These are phyloP conservation scores for Arion vulgaris DNA, from an alignment of 1,140 invertebrate genomes.

Conservation along the genomic window DNA sequence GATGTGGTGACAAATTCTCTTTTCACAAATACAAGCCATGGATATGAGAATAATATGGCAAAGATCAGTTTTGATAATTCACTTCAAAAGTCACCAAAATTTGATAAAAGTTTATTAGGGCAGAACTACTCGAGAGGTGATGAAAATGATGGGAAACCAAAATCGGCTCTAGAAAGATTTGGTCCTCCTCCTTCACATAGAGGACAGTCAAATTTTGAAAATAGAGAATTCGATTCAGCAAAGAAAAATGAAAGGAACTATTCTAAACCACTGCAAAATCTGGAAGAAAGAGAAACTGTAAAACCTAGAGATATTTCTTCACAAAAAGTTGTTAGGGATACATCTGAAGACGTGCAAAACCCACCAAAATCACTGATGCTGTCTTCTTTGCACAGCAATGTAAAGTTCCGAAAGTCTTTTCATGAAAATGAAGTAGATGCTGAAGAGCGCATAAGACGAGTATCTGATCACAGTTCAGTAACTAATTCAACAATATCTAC, in stretches of 20 bases:
- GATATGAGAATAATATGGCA: constrained; percentile 14
- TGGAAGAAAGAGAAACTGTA: neutral
- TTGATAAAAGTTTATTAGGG: constrained; percentile 1
- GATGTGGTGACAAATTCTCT: neutral
- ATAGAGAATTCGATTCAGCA: neutral
- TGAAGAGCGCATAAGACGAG: neutral
- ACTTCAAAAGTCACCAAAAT: neutral
- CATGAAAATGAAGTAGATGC: constrained; percentile 20
- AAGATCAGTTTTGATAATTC: neutral
- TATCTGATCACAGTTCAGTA: neutral
- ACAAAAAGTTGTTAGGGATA: neutral
- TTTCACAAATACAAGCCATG: neutral
- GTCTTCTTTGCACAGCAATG: neutral
- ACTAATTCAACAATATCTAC: constrained; percentile 5
- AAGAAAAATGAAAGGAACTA: neutral
- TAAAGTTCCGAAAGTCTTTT: no score
- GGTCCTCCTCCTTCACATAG: constrained; percentile 6
- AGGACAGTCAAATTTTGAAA: neutral
- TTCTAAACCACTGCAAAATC: neutral
- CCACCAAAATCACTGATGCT: neutral
- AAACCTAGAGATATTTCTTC: neutral
- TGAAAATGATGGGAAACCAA: neutral
- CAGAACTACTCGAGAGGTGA: neutral
- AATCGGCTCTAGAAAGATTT: constrained; percentile 35
- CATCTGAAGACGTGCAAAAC: neutral